Base-by-base conservation (phyloP, 2,888 invertebrate genomes). In the Agriopis aurantiaria region DNA sequence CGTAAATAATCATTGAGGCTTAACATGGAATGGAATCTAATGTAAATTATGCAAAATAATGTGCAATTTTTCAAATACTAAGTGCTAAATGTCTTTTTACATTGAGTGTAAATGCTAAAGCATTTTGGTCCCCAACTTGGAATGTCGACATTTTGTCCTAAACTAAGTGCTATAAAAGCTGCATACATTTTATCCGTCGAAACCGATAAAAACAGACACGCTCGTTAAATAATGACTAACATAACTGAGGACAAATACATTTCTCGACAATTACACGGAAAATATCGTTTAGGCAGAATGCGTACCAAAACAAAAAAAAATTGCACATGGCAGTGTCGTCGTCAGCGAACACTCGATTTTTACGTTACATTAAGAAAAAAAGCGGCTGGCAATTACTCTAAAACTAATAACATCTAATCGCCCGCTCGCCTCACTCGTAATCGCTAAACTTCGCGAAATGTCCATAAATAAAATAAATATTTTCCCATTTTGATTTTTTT, bases 361-460 rank as follows among this genome's bases (percentile, higher is more conserved):
- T 86, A 90, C 85, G 83, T 89, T 90, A 90, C 87, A 89, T 83
- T 86, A 85, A 69, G 65, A 68, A 65, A 65, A 85, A 86, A 93
- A 93, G 93, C 93, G 89, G 93, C 92, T 93, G 93, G 93, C 93
- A 92, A 91, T 93, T 91, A 92, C 88, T 87, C 90, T 91, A 92
- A 81, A 84, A 80, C 89, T 91, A 92, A 85, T 89, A 90, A 92
- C 89, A 89, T 88, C 88, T 89, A 89, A 76, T 80, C 86, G 86
- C 88, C 87, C 88, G 89, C 86, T 85, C 89, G 82, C 73, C 83
- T 85, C 89, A 83, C 63, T 62, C 66, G 4, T 11, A 4, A 51
- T 64, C 56, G 58, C 61, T 46, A 49, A 14, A 11, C n/a, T n/a
- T 9, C 60, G 61, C 23, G 17, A 11, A 60, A 51, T 43, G 63